phyloP scores from a whole-genome alignment of 2,797 vertebrate species.

The Pangasius macronema region DNA sequence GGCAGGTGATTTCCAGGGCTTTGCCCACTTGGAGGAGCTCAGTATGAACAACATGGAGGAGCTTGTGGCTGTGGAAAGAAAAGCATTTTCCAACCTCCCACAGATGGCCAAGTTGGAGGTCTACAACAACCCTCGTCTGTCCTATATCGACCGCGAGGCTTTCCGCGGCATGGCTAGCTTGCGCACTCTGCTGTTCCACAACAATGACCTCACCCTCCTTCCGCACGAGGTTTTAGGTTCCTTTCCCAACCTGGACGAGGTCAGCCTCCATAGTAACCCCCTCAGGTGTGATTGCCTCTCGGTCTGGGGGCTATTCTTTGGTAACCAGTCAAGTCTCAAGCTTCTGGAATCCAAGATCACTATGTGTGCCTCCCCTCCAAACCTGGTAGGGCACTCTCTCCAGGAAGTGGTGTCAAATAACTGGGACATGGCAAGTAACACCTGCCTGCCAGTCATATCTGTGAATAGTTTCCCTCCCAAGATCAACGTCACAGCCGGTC shows the following conservation, averaged over 20 bases:
- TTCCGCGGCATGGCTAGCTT: conserved; percentile 70
- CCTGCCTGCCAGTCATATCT: conserved; percentile 78
- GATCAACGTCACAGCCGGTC: conserved; percentile 71
- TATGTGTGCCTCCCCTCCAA: conserved; percentile 73
- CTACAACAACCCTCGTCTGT: conserved; percentile 76
- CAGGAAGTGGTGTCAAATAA: conserved; percentile 70
- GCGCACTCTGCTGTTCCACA: conserved; percentile 76
- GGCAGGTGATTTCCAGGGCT: conserved; percentile 77
- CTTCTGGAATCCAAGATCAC: conserved; percentile 76
- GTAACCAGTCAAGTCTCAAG: conserved; percentile 72
- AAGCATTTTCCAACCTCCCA: conserved; percentile 77
- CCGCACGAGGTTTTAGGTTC: conserved; percentile 72
- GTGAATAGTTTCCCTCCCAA: conserved; percentile 67
- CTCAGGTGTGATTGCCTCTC: conserved; percentile 80
- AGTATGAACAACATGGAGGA: conserved; percentile 83
- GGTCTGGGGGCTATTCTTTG: conserved; percentile 74
- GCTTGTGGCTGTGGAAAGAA: conserved; percentile 73
- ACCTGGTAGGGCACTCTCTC: conserved; percentile 70
- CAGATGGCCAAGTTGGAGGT: conserved; percentile 79
- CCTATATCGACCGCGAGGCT: conserved; percentile 75
- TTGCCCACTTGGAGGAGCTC: conserved; percentile 79
- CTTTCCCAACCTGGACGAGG: conserved; percentile 68
- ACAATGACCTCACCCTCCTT: conserved; percentile 76
- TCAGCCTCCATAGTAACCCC: conserved; percentile 78
- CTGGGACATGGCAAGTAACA: conserved; percentile 66